phyloP scores from a whole-genome alignment of 2,113 vertebrate genomes.

The Nothocercus julius region DNA sequence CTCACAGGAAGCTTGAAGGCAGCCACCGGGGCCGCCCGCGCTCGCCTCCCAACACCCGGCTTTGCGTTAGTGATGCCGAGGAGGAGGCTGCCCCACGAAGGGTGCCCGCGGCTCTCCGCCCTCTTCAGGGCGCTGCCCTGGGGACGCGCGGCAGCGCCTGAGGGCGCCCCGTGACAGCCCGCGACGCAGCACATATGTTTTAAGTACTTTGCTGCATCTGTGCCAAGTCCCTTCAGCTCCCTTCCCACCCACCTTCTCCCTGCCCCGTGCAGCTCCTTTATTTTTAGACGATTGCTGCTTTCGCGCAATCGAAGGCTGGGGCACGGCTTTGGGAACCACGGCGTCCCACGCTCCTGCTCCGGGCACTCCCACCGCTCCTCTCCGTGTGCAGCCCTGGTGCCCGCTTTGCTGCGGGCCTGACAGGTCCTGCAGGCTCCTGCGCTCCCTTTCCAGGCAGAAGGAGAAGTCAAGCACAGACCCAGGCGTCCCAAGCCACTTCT shows the following conservation, averaged over 20 bases:
- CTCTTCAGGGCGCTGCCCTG: not conserved
- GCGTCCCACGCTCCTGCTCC: no score
- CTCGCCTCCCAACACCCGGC: not conserved
- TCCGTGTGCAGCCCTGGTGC: no score
- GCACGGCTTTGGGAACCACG: not conserved
- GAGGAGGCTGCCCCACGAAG: not conserved
- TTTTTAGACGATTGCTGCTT: fast-evolving
- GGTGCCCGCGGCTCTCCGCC: not conserved
- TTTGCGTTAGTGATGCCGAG: not conserved
- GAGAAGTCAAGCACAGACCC: no score
- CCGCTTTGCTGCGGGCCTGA: no score
- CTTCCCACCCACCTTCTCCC: not conserved
- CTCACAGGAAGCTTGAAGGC: not conserved
- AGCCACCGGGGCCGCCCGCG: not conserved
- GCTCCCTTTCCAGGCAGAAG: no score
- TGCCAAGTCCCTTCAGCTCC: not conserved
- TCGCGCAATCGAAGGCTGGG: not conserved
- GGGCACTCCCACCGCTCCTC: no score
- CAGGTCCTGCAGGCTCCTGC: no score
- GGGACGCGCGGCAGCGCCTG: not conserved
- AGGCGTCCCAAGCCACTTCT: no score
- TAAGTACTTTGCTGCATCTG: not conserved
- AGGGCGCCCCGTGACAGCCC: not conserved
- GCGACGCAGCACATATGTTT: not conserved
- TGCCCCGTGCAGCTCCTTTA: not conserved